Evolutionary conservation across 2,113 vertebrate genomes (phyloP).

Genomic region (Nipponia nippon): DNA sequence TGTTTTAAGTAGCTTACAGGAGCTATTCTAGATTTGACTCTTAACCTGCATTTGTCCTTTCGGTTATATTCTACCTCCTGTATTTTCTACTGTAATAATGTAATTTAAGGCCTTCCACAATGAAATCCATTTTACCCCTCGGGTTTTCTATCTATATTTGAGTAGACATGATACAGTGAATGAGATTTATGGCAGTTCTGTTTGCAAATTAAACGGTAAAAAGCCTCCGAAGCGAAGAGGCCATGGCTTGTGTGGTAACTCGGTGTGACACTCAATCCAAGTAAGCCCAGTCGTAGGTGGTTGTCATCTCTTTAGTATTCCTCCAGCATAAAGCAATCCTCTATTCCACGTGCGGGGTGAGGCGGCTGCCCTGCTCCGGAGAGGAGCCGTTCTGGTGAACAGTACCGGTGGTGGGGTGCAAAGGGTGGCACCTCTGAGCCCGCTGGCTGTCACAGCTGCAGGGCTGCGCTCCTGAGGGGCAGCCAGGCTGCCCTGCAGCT

Average conservation of each 20-base stretch:
- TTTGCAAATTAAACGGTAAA: constrained; percentile 74
- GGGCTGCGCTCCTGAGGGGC: not conserved
- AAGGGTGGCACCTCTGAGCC: not conserved
- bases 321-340: constrained; percentile 1
- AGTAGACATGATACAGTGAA: constrained; percentile 64
- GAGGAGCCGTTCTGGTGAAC: not conserved
- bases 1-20: constrained; percentile 75
- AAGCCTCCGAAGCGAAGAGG: constrained; percentile 45
- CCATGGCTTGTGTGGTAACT: constrained; percentile 32
- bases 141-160: constrained; percentile 79
- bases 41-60: constrained; percentile 79
- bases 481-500: not conserved
- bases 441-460: not conserved
- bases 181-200: constrained; percentile 61
- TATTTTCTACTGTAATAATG: constrained; percentile 84
- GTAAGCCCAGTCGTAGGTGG: accelerated
- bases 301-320: not conserved
- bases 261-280: not conserved
- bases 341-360: not conserved
- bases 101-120: constrained; percentile 85
- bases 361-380: not conserved
- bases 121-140: constrained; percentile 77
- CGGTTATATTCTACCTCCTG: constrained; percentile 85
- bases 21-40: constrained; percentile 78
- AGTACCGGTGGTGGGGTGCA: not conserved